Evolutionary conservation across 2,113 vertebrate genomes (phyloP).

Genomic region (Tringa solitaria): DNA sequence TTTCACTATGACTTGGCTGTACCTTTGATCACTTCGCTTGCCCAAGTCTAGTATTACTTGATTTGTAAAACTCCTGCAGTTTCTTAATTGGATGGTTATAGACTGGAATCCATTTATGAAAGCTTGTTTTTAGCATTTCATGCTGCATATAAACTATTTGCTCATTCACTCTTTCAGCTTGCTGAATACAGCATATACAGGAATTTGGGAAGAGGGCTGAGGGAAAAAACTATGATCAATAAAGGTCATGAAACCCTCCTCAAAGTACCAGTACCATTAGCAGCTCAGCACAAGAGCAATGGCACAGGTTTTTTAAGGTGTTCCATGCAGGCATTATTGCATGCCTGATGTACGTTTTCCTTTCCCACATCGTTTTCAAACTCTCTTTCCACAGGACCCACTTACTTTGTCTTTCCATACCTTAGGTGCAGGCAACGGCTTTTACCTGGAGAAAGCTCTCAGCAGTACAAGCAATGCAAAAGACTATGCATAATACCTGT

Average conservation of each 20-base stretch:
- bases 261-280: background rate
- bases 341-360: background rate
- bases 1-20: slow-evolving; percentile 32
- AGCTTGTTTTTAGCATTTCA: background rate
- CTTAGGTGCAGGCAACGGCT: background rate
- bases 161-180: background rate
- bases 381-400: background rate
- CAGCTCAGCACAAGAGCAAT: background rate
- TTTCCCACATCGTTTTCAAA: background rate
- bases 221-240: background rate
- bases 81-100: slow-evolving; percentile 14
- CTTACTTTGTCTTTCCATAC: background rate
- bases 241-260: background rate
- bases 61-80: slow-evolving; percentile 15
- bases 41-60: background rate
- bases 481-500: background rate
- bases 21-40: background rate
- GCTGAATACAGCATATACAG: background rate
- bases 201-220: background rate
- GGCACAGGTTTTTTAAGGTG: background rate
- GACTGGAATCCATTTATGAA: background rate
- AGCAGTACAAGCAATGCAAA: background rate
- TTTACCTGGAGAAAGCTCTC: background rate
- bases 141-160: background rate
- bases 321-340: background rate